phyloP scores from a whole-genome alignment of 1,140 invertebrate species.

The Drosophila mojavensis region DNA sequence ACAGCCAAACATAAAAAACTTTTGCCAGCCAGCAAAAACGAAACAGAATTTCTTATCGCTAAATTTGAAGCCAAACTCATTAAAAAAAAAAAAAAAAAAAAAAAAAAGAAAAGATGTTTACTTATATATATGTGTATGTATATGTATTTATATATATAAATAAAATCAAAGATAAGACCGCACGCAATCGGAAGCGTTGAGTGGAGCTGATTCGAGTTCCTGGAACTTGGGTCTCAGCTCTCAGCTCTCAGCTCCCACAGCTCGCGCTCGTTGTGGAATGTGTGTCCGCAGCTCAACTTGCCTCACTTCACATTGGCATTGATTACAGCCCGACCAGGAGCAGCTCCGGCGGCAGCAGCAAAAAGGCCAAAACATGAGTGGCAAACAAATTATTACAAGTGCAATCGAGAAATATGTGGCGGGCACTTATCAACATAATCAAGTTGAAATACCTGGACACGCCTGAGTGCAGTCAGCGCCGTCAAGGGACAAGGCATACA shows the following conservation, averaged over 20 bases:
- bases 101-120: not conserved
- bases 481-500: constrained; percentile 21
- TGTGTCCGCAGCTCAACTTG: constrained; percentile 23
- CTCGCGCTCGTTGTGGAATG: constrained; percentile 57
- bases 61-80: constrained; percentile 59
- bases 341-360: too few species aligned
- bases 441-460: constrained; percentile 81
- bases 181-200: constrained; percentile 39
- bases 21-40: constrained; percentile 33
- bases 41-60: constrained; percentile 46
- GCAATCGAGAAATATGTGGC: constrained; percentile 77
- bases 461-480: constrained; percentile 62
- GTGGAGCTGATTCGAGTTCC: constrained; percentile 39
- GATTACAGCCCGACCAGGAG: constrained; percentile 57
- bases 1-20: too few species aligned
- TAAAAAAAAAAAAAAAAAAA: constrained; percentile 63
- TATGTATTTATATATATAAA: constrained; percentile 14
- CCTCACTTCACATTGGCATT: constrained; percentile 62
- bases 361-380: constrained; percentile 57
- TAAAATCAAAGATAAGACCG: constrained; percentile 73
- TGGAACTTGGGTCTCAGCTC: constrained; percentile 52
- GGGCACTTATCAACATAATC: constrained; percentile 80
- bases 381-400: constrained; percentile 82
- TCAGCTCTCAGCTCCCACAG: constrained; percentile 61
- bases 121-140: not conserved